Evolutionary conservation across 2,888 invertebrate species (phyloP).

Genomic region (Agapostemon virescens): DNA sequence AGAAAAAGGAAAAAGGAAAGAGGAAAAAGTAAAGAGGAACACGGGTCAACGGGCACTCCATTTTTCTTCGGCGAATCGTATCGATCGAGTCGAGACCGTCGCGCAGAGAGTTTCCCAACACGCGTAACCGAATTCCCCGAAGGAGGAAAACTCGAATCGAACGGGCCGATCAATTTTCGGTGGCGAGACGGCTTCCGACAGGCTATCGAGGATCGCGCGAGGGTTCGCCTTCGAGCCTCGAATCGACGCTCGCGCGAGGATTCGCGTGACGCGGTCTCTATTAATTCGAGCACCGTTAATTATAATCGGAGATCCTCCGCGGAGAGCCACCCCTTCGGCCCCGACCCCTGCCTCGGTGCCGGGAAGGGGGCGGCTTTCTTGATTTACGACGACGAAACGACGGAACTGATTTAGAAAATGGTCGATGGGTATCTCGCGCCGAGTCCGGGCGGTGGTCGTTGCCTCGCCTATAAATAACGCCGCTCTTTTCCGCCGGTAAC

Average conservation of each 20-base stretch:
- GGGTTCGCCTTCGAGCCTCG: neutral
- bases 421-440: constrained; percentile 74
- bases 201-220: neutral
- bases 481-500: constrained; percentile 52
- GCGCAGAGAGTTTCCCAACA: neutral
- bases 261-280: constrained; percentile 46
- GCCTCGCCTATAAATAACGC: constrained; percentile 72
- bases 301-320: constrained; percentile 72
- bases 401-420: constrained; percentile 78
- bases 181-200: constrained; percentile 3
- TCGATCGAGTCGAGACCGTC: neutral
- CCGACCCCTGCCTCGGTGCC: neutral
- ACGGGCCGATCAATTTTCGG: constrained; percentile 7
- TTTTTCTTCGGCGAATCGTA: neutral
- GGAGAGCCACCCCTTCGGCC: neutral
- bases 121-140: neutral
- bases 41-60: neutral
- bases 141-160: constrained; percentile 5
- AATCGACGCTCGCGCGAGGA: constrained; percentile 23
- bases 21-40: neutral
- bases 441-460: constrained; percentile 65
- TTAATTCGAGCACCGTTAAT: constrained; percentile 77
- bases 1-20: neutral
- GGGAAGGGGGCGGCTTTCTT: constrained; percentile 43
- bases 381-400: constrained; percentile 76